phyloP scores from a whole-genome alignment of 2,888 invertebrate genomes.

The Tubulanus polymorphus region DNA sequence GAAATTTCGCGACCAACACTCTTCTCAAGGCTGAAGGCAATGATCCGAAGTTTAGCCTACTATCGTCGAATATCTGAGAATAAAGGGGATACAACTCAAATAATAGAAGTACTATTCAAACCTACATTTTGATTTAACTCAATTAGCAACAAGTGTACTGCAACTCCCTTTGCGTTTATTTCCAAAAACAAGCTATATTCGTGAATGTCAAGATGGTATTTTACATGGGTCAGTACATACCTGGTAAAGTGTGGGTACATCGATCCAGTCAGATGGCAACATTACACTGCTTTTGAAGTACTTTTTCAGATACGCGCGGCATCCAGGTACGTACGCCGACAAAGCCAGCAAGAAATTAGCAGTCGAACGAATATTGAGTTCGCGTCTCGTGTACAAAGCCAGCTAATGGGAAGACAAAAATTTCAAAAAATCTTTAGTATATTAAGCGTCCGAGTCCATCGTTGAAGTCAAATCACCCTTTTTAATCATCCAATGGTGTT shows the following conservation, averaged over 20 bases:
- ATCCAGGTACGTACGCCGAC: slow-evolving; percentile 41
- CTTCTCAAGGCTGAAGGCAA: slow-evolving; percentile 52
- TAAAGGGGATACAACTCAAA: neutral
- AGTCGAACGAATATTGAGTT: slow-evolving; percentile 54
- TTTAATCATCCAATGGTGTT: neutral
- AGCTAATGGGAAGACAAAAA: slow-evolving; percentile 34
- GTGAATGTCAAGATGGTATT: neutral
- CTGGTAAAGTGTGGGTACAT: slow-evolving; percentile 54
- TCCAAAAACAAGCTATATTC: neutral
- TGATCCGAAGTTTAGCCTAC: slow-evolving; percentile 37
- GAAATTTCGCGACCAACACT: slow-evolving; percentile 53
- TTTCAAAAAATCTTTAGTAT: no score
- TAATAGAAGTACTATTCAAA: neutral
- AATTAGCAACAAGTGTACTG: no score
- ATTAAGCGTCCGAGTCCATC: no score
- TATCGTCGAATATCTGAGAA: slow-evolving; percentile 43
- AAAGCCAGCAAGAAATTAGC: slow-evolving; percentile 54
- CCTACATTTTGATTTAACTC: neutral
- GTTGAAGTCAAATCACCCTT: no score
- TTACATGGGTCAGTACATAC: slow-evolving; percentile 24
- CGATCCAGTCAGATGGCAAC: slow-evolving; percentile 57
- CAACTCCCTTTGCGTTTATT: no score
- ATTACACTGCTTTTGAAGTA: slow-evolving; percentile 50
- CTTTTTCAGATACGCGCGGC: slow-evolving; percentile 51
- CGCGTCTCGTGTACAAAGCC: slow-evolving; percentile 54